Percentiles rank a stretch among this genome's conserved stretches.
phyloP scores from a whole-genome alignment of 2,888 invertebrate species.

The Drosophila differens region DNA sequence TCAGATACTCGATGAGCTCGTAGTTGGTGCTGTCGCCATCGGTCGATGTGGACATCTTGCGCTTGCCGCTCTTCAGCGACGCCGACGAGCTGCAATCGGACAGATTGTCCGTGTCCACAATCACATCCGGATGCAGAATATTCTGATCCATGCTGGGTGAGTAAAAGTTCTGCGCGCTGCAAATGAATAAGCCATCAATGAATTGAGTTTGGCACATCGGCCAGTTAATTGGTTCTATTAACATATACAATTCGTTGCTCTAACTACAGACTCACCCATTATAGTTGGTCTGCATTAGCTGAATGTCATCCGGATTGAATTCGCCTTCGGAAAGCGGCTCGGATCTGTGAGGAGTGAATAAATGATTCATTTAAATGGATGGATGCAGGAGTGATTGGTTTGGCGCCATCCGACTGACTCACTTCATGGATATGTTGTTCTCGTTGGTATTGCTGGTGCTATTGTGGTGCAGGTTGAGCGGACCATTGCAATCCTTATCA shows the following conservation, averaged over 20 bases:
- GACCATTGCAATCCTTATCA: constrained; percentile 81
- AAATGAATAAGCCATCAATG: constrained; percentile 1
- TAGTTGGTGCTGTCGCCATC: constrained; percentile 85
- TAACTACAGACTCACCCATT: constrained; percentile 77
- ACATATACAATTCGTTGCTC: too few relatives aligned
- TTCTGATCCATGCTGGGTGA: constrained; percentile 83
- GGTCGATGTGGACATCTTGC: constrained; percentile 84
- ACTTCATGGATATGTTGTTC: constrained; percentile 83
- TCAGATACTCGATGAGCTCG: constrained; percentile 85
- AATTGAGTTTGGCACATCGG: not conserved
- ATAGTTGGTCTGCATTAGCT: constrained; percentile 84
- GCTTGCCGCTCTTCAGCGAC: constrained; percentile 81
- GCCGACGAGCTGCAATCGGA: constrained; percentile 81
- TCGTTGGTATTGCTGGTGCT: constrained; percentile 61
- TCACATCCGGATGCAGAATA: constrained; percentile 85
- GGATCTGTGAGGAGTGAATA: constrained; percentile 66
- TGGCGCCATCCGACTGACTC: constrained; percentile 33
- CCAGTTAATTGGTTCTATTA: not conserved
- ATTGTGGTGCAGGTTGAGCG: constrained; percentile 78
- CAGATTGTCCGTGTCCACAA: constrained; percentile 85
- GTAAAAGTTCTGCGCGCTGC: constrained; percentile 83
- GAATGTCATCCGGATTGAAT: constrained; percentile 85
- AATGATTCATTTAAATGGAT: not conserved
- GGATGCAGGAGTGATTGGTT: not conserved
- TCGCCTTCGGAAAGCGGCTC: constrained; percentile 84